phyloP scores from a whole-genome alignment of 2,113 vertebrate genomes.

The Rutilus rutilus region DNA sequence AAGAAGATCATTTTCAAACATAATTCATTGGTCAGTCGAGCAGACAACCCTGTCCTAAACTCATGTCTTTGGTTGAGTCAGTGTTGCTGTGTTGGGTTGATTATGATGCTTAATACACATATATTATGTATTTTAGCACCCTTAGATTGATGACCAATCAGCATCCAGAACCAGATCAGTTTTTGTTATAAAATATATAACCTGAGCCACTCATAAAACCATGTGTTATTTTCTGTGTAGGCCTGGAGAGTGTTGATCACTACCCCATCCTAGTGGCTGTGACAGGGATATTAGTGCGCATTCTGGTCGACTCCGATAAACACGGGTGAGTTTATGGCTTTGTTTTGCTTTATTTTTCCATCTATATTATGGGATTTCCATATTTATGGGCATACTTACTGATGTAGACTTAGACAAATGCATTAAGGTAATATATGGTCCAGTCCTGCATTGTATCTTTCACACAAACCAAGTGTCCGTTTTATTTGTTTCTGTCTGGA shows the following conservation, averaged over 20 bases:
- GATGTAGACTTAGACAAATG: neutral
- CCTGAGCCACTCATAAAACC: neutral
- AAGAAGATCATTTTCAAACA: no score
- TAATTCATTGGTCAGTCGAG: no score
- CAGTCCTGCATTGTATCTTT: neutral
- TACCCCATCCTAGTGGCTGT: constrained; percentile 98
- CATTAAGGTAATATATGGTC: neutral
- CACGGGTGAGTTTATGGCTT: constrained; percentile 83
- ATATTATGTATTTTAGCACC: neutral
- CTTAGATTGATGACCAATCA: neutral
- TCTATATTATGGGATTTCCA: neutral
- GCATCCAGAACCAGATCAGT: neutral
- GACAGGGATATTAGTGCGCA: constrained; percentile 90
- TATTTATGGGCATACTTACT: neutral
- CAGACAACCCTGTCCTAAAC: no score
- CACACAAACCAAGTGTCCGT: neutral
- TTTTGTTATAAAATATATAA: neutral
- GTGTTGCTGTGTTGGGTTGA: no score
- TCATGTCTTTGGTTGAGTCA: no score
- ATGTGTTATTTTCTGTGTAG: constrained; percentile 67
- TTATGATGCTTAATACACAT: no score
- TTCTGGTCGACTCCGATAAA: constrained; percentile 87
- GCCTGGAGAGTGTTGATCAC: constrained; percentile 96
- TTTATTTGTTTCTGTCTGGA: neutral
- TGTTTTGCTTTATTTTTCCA: neutral